A percentile compares a stretch with the other conserved stretches of the same genome.
Conservation (phyloP, 1,140 invertebrate species). For the Drosophila trapezifrons region DNA sequence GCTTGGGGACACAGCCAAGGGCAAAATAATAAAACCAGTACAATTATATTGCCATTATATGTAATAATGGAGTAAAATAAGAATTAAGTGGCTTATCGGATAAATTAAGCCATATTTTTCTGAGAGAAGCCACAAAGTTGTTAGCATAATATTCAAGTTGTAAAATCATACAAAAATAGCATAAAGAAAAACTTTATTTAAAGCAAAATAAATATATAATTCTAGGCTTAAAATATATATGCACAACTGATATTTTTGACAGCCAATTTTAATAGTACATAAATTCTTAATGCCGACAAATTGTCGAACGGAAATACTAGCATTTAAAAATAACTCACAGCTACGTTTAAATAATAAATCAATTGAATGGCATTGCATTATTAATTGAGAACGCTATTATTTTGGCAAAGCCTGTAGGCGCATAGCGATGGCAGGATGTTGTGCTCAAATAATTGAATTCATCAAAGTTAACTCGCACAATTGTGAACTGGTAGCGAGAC, state of each 20-base stretch:
- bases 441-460: constrained; percentile 79
- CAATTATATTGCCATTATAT: too few relatives aligned
- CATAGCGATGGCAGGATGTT: constrained; percentile 28
- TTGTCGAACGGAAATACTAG: not conserved
- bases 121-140: too few relatives aligned
- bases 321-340: constrained; percentile 5
- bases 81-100: too few relatives aligned
- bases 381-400: constrained; percentile 5
- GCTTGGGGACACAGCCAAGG: constrained; percentile 10
- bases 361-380: constrained; percentile 1
- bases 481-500: too few relatives aligned
- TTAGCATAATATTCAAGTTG: too few relatives aligned
- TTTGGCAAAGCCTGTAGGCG: constrained; percentile 6
- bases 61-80: too few relatives aligned
- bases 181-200: not conserved
- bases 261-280: not conserved
- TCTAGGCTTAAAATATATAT: not conserved
- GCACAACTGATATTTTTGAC: not conserved
- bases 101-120: too few relatives aligned
- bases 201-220: not conserved
- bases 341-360: constrained; percentile 1
- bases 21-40: not conserved
- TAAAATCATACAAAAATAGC: too few relatives aligned
- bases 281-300: constrained; percentile 10
- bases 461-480: constrained; percentile 82